Evolutionary conservation across 2,113 vertebrate genomes (phyloP).

Genomic region (Melanerpes formicivorus): DNA sequence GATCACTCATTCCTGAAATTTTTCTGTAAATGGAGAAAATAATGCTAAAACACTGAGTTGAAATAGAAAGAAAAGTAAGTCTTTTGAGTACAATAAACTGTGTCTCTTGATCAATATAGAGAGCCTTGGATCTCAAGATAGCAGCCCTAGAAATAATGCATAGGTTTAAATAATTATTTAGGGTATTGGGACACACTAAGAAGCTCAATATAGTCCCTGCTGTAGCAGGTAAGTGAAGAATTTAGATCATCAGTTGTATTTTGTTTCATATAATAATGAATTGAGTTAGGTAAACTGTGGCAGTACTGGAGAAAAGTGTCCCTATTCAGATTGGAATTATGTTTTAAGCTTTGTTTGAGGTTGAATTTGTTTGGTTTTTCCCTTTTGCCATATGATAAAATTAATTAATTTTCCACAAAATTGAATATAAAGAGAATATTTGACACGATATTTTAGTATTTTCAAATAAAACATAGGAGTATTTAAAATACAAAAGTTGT

Average conservation of each 20-base stretch:
- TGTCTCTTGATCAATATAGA: neutral
- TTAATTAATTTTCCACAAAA: neutral
- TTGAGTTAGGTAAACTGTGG: neutral
- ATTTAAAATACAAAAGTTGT: neutral
- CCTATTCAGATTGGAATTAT: neutral
- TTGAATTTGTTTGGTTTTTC: accelerated
- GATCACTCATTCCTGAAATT: neutral
- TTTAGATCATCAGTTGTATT: neutral
- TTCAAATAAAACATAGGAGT: neutral
- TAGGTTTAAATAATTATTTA: neutral
- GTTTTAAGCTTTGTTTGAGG: neutral
- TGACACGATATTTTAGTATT: accelerated
- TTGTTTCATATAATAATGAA: neutral
- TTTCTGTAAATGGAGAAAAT: neutral
- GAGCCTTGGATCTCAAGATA: neutral
- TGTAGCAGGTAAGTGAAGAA: neutral
- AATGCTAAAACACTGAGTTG: neutral
- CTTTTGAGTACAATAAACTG: neutral
- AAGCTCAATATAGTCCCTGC: neutral
- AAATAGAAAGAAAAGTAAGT: neutral
- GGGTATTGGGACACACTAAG: neutral
- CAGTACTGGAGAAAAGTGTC: neutral
- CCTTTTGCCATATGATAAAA: accelerated
- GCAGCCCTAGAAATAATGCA: neutral
- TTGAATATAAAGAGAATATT: neutral